Conservation (phyloP, 2,113 vertebrate species). For the Nothocercus julius region DNA sequence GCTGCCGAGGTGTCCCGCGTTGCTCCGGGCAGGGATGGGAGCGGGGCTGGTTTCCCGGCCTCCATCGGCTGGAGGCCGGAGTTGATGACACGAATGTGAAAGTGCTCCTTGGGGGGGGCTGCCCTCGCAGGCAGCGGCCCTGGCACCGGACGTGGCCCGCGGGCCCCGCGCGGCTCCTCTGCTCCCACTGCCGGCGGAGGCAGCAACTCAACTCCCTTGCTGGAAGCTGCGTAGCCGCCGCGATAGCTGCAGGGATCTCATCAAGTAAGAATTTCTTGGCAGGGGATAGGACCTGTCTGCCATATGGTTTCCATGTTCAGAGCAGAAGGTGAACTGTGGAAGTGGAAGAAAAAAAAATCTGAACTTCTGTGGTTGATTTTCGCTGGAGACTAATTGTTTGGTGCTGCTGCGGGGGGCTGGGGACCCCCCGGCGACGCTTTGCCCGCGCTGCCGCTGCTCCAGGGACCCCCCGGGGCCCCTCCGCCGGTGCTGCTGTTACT, state of each 20-base stretch:
- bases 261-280: slow-evolving; percentile 74
- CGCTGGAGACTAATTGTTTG: slow-evolving; percentile 51
- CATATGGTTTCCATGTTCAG: slow-evolving; percentile 72
- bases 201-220: slow-evolving; percentile 51
- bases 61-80: background rate
- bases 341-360: slow-evolving; percentile 15
- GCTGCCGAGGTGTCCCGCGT: background rate
- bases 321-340: slow-evolving; percentile 72
- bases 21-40: background rate
- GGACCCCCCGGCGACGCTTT: background rate
- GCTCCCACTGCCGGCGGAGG: background rate
- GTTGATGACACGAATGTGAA: background rate
- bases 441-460: no score
- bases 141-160: no score
- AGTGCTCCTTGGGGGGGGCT: slow-evolving; percentile 46
- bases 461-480: no score
- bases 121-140: background rate
- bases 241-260: slow-evolving; percentile 68
- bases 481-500: no score
- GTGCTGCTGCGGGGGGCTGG: fast-evolving
- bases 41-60: background rate
- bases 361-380: slow-evolving; percentile 57
- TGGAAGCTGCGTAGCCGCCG: slow-evolving; percentile 45
- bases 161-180: no score
- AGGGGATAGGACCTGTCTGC: slow-evolving; percentile 70